Evolutionary conservation across 2,888 invertebrate species (phyloP), one percentile per base, ranked within the genome.

Genomic region (Halocaridina rubra): DNA sequence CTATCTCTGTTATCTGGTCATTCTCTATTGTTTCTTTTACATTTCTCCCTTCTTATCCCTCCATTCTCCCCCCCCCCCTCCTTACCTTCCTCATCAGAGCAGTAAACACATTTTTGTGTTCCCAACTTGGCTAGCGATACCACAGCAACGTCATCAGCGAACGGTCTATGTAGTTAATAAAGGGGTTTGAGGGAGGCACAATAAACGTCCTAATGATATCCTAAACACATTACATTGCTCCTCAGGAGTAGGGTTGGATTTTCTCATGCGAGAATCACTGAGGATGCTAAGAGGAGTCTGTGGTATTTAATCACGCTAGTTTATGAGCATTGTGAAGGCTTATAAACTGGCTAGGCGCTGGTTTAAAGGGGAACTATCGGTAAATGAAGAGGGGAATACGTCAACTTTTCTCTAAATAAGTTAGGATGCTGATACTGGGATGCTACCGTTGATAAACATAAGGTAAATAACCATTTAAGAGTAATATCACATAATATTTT

Each of bases 171-270:
- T 19, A 30, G 61, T 74, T 71, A 80, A 80, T 80, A 59, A 80
- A 80, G 74, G 74, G 80, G 59, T 78, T 53, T n/a, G 46, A 46
- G 13, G 5, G 22, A 67, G 78, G 67, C 22, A 64, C 64, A 78
- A 64, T 61, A 74, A 72, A 24, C 16, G 80, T 22, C 53, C 59
- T 80, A 80, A 80, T 80, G 80, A 61, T 80, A 61, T 72, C 74
- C 74, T 80, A 80, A 80, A 72, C 74, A 27, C 61, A 39, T 80
- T 80, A 59, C 4, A 22, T 59, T 32, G 61, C 33, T 59, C 32
- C 76, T 24, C 8, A 46, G 61, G 22, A 19, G 16, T 5, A 53
- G 76, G 10, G 76, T n/a, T 7, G 33, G 32, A 61, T 19, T 22
- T 32, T 30, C 32, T 22, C 22, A 22, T 2, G 61, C 57, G 76